Conservation (phyloP, 2,888 invertebrate genomes). For the Pimpla rufipes region DNA sequence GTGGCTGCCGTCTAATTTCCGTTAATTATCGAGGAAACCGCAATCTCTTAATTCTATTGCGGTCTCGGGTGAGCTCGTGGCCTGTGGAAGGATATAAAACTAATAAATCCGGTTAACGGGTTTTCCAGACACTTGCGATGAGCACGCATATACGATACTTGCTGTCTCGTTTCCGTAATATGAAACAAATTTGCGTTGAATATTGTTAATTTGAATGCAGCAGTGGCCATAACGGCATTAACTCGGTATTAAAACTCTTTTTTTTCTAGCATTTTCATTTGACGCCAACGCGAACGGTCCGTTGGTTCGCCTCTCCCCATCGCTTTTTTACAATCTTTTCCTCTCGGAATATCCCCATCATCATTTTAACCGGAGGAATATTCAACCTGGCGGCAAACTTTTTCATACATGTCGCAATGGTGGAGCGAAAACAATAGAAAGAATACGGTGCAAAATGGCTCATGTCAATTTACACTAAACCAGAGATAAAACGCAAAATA, state of each 20-base stretch:
- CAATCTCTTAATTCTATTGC: slow-evolving; percentile 42
- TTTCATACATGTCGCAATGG: background rate
- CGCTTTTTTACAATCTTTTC: slow-evolving; percentile 10
- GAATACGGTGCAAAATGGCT: background rate
- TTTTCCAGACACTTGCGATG: slow-evolving; percentile 49
- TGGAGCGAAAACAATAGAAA: background rate
- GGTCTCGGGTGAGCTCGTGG: slow-evolving; percentile 16
- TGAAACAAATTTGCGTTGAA: slow-evolving; percentile 60
- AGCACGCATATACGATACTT: slow-evolving; percentile 38
- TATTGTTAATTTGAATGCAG: slow-evolving; percentile 59
- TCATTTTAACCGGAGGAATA: slow-evolving; percentile 12
- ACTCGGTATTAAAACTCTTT: slow-evolving; percentile 21
- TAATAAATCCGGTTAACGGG: slow-evolving; percentile 58
- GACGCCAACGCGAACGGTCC: background rate
- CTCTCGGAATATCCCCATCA: background rate
- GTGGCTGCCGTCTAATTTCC: background rate
- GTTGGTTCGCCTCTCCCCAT: background rate
- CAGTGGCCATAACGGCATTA: slow-evolving; percentile 8
- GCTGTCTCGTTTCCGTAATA: slow-evolving; percentile 59
- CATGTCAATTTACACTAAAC: background rate
- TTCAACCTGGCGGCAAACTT: background rate
- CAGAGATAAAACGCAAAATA: background rate
- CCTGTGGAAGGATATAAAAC: slow-evolving; percentile 47
- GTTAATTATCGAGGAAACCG: slow-evolving; percentile 33
- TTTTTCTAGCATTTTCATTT: slow-evolving; percentile 17